Evolutionary conservation across 2,113 vertebrate species (phyloP), one percentile per base, ranked within the genome.

Genomic region (Xenopus laevis): DNA sequence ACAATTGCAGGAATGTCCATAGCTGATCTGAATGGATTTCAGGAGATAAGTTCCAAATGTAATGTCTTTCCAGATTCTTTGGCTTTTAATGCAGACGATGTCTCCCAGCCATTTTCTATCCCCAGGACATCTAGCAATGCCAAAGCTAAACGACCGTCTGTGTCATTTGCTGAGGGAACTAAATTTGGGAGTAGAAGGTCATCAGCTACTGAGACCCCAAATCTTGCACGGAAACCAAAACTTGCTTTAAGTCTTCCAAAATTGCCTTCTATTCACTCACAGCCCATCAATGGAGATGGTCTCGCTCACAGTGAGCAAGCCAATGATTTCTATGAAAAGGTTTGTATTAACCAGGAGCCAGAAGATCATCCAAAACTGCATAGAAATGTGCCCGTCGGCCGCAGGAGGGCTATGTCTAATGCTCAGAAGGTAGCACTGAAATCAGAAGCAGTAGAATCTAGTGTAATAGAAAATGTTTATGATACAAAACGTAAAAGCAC

Each of bases 51-150:
- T 47, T 77, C 74, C 4, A 77, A 77, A 0, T 83, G 86, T 0
- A 85, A 93, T 81, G 88, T 81, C 65, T 90, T 92, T 83, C 82
- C 88, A 0, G 93, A 93, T 72, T 90, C 90, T 0, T 88, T 90
- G 0, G 86, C 88, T 64, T 92, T 95, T 11, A 84, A 86, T 77
- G 85, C 87, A 0, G 96, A 98, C 71, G 96, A 98, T 0, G 84
- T 92, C 57, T 87, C 91, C 0, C 91, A 91, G 7, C 84, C 91
- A 0, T 96, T 97, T 1, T 84, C 87, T 83, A 98, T 99, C 81
- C 97, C 97, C 0, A 94, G 96, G 45, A 99, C 97, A 13, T 98
- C 97, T 88, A 98, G 97, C 88, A 91, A 94, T 0, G 95, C 95
- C 64, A 95, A 96, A 79, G 86, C 95, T 82, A 98, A 98, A 84